Conservation (phyloP, 2,888 invertebrate genomes). For the Theristus sp. region DNA sequence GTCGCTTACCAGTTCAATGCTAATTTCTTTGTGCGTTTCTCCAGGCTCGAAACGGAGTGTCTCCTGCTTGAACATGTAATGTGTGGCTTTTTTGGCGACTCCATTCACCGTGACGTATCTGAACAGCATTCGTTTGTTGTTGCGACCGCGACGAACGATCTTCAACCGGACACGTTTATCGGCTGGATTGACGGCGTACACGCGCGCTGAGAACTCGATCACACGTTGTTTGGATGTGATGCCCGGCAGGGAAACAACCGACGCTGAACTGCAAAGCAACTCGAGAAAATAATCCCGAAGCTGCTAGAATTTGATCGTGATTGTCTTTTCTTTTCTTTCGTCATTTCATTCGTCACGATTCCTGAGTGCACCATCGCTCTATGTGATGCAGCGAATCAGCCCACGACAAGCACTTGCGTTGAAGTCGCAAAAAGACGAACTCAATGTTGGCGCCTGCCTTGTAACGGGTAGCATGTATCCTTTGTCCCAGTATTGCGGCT, state of each 20-base stretch:
- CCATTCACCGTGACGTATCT: constrained; percentile 43
- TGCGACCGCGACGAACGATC: constrained; percentile 14
- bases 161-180: constrained; percentile 9
- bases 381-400: too few species aligned
- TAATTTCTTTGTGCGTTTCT: constrained; percentile 36
- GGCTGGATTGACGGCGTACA: constrained; percentile 11
- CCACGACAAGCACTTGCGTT: too few species aligned
- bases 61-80: constrained; percentile 39
- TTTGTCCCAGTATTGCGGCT: constrained; percentile 3
- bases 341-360: too few species aligned
- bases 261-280: background rate
- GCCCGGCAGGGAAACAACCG: background rate
- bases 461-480: too few species aligned
- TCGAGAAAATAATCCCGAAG: too few species aligned
- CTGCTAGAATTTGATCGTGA: background rate
- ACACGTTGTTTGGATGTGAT: constrained; percentile 6
- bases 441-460: too few species aligned
- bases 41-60: constrained; percentile 37
- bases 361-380: too few species aligned
- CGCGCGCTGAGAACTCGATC: constrained; percentile 17
- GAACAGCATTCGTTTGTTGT: constrained; percentile 10
- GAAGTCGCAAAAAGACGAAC: too few species aligned
- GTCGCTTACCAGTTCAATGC: constrained; percentile 39
- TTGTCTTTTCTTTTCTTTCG: background rate
- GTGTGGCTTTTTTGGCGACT: constrained; percentile 39